phyloP scores from a whole-genome alignment of 2,113 vertebrate species.

The Procavia capensis region DNA sequence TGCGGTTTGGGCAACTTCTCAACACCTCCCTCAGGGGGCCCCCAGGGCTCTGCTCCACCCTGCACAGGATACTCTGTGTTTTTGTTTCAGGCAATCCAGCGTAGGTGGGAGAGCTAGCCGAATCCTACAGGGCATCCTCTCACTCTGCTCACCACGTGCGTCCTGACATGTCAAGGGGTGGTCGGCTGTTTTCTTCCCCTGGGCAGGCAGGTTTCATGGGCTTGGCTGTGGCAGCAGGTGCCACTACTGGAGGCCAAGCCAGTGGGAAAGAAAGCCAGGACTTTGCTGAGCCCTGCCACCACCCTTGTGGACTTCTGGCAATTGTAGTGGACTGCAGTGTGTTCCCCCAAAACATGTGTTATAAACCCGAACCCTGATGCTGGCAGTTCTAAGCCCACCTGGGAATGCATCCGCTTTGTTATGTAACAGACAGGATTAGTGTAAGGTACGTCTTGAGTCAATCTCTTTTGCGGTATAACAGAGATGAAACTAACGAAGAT shows the following conservation, averaged over 20 bases:
- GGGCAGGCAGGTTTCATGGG: not conserved
- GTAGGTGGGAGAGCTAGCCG: constrained; percentile 72
- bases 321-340: not conserved
- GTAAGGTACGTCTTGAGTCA: not conserved
- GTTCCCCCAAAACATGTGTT: not conserved
- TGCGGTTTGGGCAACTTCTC: constrained; percentile 85
- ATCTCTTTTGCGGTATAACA: not conserved
- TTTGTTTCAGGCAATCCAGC: constrained; percentile 56
- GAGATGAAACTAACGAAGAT: too few relatives aligned
- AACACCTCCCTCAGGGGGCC: constrained; percentile 79
- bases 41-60: constrained; percentile 75
- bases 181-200: not conserved
- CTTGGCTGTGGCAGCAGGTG: accelerated
- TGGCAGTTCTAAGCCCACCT: not conserved
- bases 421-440: not conserved
- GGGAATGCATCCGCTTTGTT: not conserved
- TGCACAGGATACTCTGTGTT: constrained; percentile 66
- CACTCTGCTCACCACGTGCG: not conserved
- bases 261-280: not conserved
- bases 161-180: accelerated
- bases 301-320: accelerated
- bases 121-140: constrained; percentile 56
- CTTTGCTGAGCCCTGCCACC: too few relatives aligned
- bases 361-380: not conserved
- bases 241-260: accelerated